Evolutionary conservation across 2,113 vertebrate species (phyloP), one percentile per base, ranked within the genome.

Genomic region (Chrysemys picta): DNA sequence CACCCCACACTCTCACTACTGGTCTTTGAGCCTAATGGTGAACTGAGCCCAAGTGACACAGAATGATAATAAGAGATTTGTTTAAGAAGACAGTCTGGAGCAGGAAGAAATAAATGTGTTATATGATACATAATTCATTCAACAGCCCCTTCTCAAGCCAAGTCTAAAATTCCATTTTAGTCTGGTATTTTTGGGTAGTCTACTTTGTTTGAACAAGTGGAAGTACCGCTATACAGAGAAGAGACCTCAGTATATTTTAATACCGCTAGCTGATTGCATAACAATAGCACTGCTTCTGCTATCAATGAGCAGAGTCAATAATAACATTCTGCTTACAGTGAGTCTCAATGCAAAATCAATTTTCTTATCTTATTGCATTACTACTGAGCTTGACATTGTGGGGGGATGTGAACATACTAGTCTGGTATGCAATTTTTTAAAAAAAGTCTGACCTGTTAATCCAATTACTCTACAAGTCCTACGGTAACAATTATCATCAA

Each of bases 131-230:
- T 86, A 95, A 91, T 94, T 97, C 96, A 97, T 97, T 97, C 96
- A 97, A 87, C 95, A 96, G 85, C 82, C 93, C 86, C 76, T 93
- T 95, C 95, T 91, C 93, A 95, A 95, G 80, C 84, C 69, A 95
- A 96, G 88, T 82, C n/a, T 38, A 94, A 96, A 95, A 96, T 94
- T 96, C 95, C 92, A 94, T 96, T 96, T 97, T 92, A 96, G 92
- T 35, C 95, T 76, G 91, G 95, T 94, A 93, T 89, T 78, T 96
- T 89, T 76, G 92, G 94, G 89, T 89, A 89, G 42, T 93, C 89
- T 79, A 89, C 83, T 89, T n/a, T 92, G 54, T 65, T 78, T 89
- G 79, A 95, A 85, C 84, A 92, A 94, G 86, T 72, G 49, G 62
- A 96, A 95, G 27, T 87, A 69, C 25, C 49, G 11, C 47, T 10